Base-by-base conservation (phyloP, 2,797 vertebrate species). In the Argya squamiceps region DNA sequence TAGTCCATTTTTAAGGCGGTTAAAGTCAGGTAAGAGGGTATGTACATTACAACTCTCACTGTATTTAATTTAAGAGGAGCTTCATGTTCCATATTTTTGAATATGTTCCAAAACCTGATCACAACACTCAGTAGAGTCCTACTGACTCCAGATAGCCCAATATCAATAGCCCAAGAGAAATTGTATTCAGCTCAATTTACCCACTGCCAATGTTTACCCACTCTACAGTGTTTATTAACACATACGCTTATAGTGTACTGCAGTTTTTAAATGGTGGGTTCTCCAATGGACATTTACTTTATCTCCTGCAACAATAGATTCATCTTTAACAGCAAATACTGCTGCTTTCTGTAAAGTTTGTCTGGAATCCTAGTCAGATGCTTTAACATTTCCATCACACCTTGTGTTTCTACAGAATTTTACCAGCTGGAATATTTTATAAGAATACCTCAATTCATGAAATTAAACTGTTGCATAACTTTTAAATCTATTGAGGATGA, bases 401-500 rank as follows among this genome's bases (percentile, higher is more conserved):
- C 47, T 76, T 16, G 12, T n/a, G 16, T 32, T 93, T 77, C 56
- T 60, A 49, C 5, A 2, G 2, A 67, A 8, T 43, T 84, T 53
- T 64, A 20, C 9, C 15, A 52, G 32, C 6, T 39, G 39, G 8
- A 15, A 62, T 47, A 63, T 32, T 65, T 85, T 75, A 20, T 12
- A 36, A 89, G 62, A 56, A 56, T 21, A 26, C 2, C 1, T 17
- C 23, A 74, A 10, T 79, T 39, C 34, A 36, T 74, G 34, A 47
- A 26, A 94, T 90, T 92, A 86, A 89, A 82, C 7, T 55, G 4
- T 37, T 19, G 23, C 5, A 0, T 52, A 78, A 70, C 34, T 46
- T 78, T 93, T 50, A 71, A 87, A 44, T 84, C 62, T 79, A 41
- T 75, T 68, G 78, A 93, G 77, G 29, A 78, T 34, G 49, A 89